phyloP scores from a whole-genome alignment of 35 echinoderm and acorn worm species.

The Apostichopus japonicus region DNA sequence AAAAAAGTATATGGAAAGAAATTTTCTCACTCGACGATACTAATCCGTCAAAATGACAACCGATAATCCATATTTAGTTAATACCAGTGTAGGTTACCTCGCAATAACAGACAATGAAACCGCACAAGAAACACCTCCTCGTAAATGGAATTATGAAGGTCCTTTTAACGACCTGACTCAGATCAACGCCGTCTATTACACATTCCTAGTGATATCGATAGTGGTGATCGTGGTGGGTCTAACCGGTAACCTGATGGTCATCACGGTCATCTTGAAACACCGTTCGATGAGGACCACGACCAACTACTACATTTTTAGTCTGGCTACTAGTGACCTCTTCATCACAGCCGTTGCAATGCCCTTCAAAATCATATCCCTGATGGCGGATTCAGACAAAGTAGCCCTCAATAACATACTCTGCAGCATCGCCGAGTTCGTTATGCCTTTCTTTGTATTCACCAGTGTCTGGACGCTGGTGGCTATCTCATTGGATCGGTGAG shows the following conservation, averaged over 20 bases:
- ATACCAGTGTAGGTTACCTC: too few relatives aligned
- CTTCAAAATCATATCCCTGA: slow-evolving; percentile 68
- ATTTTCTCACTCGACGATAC: background rate
- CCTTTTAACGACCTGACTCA: slow-evolving; percentile 73
- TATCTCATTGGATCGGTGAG: slow-evolving; percentile 89
- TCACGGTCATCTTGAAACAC: slow-evolving; percentile 72
- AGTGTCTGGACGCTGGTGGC: slow-evolving; percentile 93
- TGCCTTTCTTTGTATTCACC: slow-evolving; percentile 83
- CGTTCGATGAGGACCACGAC: slow-evolving; percentile 86
- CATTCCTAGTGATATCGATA: slow-evolving; percentile 65
- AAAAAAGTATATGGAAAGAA: too few relatives aligned
- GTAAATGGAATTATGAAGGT: background rate
- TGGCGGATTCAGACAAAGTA: slow-evolving; percentile 43
- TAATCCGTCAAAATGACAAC: background rate
- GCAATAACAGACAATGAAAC: too few relatives aligned
- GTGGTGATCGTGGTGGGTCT: slow-evolving; percentile 76
- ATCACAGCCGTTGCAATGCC: slow-evolving; percentile 81
- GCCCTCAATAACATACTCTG: slow-evolving; percentile 65
- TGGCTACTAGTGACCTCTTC: slow-evolving; percentile 84
- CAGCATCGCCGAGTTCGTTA: slow-evolving; percentile 70
- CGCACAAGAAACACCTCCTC: background rate
- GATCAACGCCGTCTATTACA: slow-evolving; percentile 54
- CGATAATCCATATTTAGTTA: background rate
- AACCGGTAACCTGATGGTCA: slow-evolving; percentile 86
- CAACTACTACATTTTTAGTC: slow-evolving; percentile 93